phyloP scores from a whole-genome alignment of 2,888 invertebrate species.

The Chrysolina haemoptera region DNA sequence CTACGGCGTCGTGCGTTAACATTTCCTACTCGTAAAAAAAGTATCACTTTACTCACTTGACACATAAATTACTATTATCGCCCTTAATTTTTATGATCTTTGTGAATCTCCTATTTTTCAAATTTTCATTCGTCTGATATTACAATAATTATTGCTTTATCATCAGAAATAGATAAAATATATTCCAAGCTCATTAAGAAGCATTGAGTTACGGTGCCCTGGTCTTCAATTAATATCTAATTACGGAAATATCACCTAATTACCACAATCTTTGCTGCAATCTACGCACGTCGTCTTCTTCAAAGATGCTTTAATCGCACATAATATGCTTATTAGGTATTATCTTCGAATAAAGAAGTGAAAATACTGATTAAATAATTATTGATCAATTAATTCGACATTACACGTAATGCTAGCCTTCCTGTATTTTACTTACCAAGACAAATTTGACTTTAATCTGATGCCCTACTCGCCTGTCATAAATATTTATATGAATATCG shows the following conservation, averaged over 20 bases:
- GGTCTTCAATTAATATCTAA: neutral
- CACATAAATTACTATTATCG: no score
- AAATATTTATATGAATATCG: slow-evolving; percentile 3
- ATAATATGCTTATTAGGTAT: slow-evolving; percentile 1
- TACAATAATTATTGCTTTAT: neutral
- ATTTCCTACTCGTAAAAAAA: no score
- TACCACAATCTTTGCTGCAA: neutral
- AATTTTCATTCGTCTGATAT: neutral
- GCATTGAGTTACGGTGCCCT: neutral
- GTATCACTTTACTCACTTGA: no score
- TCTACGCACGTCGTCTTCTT: neutral
- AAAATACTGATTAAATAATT: slow-evolving; percentile 11
- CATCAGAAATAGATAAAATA: neutral
- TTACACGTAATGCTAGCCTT: slow-evolving; percentile 10
- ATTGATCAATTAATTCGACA: slow-evolving; percentile 9
- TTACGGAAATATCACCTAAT: neutral
- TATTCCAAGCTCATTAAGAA: neutral
- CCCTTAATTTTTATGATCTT: no score
- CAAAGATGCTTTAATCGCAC: neutral
- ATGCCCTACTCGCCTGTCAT: neutral
- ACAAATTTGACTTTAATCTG: slow-evolving; percentile 15
- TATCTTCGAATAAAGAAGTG: slow-evolving; percentile 13
- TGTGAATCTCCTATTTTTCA: neutral
- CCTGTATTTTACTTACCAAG: slow-evolving; percentile 15
- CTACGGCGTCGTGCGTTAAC: no score